Percentiles rank a stretch among this genome's conserved stretches.
These are phyloP conservation scores for Aythya baeri DNA, from an alignment of 2,113 vertebrate species.

Conservation along the genomic window DNA sequence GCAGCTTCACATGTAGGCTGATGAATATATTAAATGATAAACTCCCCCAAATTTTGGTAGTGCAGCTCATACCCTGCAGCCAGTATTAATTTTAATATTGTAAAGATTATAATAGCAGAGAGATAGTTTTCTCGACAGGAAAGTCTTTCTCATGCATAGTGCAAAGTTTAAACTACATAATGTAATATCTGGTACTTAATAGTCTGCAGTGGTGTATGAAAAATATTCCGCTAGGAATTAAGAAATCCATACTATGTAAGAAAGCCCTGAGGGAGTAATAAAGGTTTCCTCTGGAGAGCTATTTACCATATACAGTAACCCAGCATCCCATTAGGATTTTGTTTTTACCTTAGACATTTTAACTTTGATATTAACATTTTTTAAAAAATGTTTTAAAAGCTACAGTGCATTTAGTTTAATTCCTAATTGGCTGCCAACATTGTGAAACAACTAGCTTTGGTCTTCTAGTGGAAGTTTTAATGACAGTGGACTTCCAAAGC, in stretches of 20 bases:
- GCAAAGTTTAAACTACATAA: conserved; percentile 79
- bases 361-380: conserved; percentile 53
- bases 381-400: conserved; percentile 49
- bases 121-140: conserved; percentile 62
- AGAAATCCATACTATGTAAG: conserved; percentile 77
- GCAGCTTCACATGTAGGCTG: neutral
- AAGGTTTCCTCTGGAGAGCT: conserved; percentile 77
- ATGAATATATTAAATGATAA: conserved; percentile 62
- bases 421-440: conserved; percentile 61
- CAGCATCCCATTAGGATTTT: conserved; percentile 62
- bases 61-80: conserved; percentile 69
- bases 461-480: neutral
- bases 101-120: conserved; percentile 66
- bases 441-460: neutral
- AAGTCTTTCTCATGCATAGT: conserved; percentile 68
- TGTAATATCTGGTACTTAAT: conserved; percentile 81
- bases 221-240: conserved; percentile 82
- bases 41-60: conserved; percentile 59
- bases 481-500: neutral
- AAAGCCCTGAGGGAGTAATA: conserved; percentile 78
- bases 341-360: conserved; percentile 71
- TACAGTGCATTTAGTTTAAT: conserved; percentile 47
- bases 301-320: conserved; percentile 72
- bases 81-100: conserved; percentile 74
- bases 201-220: conserved; percentile 81